Conservation (phyloP, 1,140 invertebrate species). For the Cotesia chilonis region DNA sequence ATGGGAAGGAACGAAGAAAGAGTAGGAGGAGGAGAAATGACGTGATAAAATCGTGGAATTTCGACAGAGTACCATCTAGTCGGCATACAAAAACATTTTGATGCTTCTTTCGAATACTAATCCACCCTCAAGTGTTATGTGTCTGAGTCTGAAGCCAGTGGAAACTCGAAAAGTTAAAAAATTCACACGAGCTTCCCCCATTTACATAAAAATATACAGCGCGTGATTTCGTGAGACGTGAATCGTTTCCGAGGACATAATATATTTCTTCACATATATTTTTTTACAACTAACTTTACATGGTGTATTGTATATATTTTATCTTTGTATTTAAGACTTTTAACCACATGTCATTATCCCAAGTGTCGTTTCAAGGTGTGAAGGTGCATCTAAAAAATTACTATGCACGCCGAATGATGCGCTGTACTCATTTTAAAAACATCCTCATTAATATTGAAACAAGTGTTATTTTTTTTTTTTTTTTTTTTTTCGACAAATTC, state of each 20-base stretch:
- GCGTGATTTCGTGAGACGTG: slow-evolving; percentile 21
- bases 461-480: no score
- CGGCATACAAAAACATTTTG: slow-evolving; percentile 30
- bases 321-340: no score
- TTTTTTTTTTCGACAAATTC: no score
- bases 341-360: background rate
- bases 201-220: slow-evolving; percentile 35
- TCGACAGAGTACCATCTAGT: slow-evolving; percentile 26
- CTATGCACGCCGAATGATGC: background rate
- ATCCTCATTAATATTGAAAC: background rate
- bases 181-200: slow-evolving; percentile 20
- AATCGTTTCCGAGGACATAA: slow-evolving; percentile 13
- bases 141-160: background rate
- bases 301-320: no score
- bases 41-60: slow-evolving; percentile 25
- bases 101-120: slow-evolving; percentile 30
- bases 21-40: slow-evolving; percentile 16
- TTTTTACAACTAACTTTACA: background rate
- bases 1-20: background rate
- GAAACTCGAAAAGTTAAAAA: slow-evolving; percentile 8
- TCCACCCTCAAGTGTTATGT: slow-evolving; percentile 7
- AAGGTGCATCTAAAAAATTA: slow-evolving; percentile 11
- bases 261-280: background rate
- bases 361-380: background rate
- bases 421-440: background rate